phyloP scores from a whole-genome alignment of 2,113 vertebrate species.

The Melanotaenia duboulayi region DNA sequence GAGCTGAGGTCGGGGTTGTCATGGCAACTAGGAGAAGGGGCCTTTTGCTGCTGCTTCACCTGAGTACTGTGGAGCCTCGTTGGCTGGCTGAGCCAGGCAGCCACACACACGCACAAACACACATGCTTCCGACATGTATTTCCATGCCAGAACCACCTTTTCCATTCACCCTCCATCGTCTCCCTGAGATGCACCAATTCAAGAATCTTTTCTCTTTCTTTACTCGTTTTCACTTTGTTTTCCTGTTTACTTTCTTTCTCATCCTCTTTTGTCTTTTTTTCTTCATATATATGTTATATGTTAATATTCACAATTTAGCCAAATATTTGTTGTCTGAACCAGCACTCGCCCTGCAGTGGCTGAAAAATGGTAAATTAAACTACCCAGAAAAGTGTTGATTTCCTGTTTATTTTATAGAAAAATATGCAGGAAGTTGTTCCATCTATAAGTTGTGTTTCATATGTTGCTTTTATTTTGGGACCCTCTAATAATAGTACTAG shows the following conservation, averaged over 20 bases:
- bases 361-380: background rate
- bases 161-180: constrained; percentile 61
- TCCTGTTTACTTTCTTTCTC: constrained; percentile 1
- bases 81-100: constrained; percentile 66
- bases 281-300: too few relatives aligned
- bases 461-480: background rate
- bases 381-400: background rate
- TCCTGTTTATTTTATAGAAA: background rate
- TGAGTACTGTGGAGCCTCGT: constrained; percentile 78
- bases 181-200: constrained; percentile 50
- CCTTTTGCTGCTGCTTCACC: constrained; percentile 82
- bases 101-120: constrained; percentile 27
- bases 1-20: constrained; percentile 87
- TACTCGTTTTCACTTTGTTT: constrained; percentile 30
- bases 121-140: constrained; percentile 44
- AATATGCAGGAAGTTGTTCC: constrained; percentile 4
- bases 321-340: constrained; percentile 1
- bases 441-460: background rate
- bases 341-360: background rate
- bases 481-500: too few relatives aligned
- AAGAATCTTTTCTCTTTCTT: constrained; percentile 38
- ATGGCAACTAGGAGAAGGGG: constrained; percentile 86
- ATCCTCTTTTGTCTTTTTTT: background rate
- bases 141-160: constrained; percentile 58
- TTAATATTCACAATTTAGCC: too few relatives aligned